Percentiles rank a stretch among this genome's conserved stretches.
phyloP scores from a whole-genome alignment of 1,140 invertebrate genomes.

The Danaus melanippus region DNA sequence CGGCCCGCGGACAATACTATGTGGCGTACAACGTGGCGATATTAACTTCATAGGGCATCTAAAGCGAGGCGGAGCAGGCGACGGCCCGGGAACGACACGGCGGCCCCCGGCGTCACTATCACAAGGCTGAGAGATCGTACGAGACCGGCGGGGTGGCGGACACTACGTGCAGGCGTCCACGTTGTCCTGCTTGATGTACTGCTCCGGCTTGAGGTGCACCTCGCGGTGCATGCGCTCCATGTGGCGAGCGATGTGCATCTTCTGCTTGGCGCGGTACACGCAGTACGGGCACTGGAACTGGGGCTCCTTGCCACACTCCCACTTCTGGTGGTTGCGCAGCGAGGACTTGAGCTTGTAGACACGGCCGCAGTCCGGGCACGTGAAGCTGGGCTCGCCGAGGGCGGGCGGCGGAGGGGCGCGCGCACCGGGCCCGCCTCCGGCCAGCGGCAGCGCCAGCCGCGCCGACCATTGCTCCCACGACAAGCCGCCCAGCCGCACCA shows the following conservation, averaged over 20 bases:
- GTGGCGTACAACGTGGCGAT: constrained; percentile 42
- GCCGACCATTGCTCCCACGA: constrained; percentile 79
- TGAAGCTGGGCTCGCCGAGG: constrained; percentile 74
- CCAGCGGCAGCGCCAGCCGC: constrained; percentile 72
- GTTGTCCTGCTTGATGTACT: constrained; percentile 65
- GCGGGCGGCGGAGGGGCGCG: constrained; percentile 52
- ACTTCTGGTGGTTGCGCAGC: constrained; percentile 88
- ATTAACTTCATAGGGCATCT: constrained; percentile 40
- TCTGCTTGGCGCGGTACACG: constrained; percentile 86
- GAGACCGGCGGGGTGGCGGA: not conserved
- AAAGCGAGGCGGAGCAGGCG: constrained; percentile 9
- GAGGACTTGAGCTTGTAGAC: constrained; percentile 89
- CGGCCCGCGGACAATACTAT: constrained; percentile 47
- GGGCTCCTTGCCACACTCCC: constrained; percentile 89
- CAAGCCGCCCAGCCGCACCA: constrained; percentile 76
- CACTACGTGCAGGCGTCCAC: constrained; percentile 69
- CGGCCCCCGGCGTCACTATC: constrained; percentile 60
- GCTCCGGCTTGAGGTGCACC: constrained; percentile 71
- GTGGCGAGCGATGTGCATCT: constrained; percentile 89
- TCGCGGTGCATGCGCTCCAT: constrained; percentile 91
- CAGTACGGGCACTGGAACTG: constrained; percentile 88
- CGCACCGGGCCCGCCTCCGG: constrained; percentile 58
- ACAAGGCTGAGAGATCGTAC: constrained; percentile 26
- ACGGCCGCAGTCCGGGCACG: constrained; percentile 84
- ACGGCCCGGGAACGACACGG: constrained; percentile 27